Conservation (phyloP, 2,113 vertebrate species). For the Oncorhynchus kisutch region DNA sequence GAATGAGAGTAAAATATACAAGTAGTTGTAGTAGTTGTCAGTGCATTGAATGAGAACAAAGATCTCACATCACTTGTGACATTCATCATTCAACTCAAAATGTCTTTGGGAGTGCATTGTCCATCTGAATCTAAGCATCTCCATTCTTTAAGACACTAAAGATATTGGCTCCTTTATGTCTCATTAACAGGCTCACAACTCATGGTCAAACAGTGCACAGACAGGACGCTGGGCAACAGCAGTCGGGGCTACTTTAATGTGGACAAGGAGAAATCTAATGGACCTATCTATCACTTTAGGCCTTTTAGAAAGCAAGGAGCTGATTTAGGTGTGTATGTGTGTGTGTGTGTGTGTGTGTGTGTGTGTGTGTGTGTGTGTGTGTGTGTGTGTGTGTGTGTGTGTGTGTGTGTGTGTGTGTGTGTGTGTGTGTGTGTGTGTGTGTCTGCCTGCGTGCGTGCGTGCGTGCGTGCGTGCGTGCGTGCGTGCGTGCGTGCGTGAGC, state of each 20-base stretch:
- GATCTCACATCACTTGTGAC: slow-evolving; percentile 15
- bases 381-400: slow-evolving; percentile 38
- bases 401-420: slow-evolving; percentile 43
- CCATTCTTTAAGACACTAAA: slow-evolving; percentile 4
- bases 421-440: slow-evolving; percentile 17
- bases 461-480: slow-evolving; percentile 23
- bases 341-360: slow-evolving; percentile 32
- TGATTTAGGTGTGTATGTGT: slow-evolving; percentile 60
- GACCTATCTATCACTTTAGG: slow-evolving; percentile 51
- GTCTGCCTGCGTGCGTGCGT: slow-evolving; percentile 29
- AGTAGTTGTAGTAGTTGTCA: background rate
- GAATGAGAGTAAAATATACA: too few relatives aligned
- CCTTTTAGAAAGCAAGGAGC: slow-evolving; percentile 51
- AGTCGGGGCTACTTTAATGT: slow-evolving; percentile 39
- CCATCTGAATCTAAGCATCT: background rate
- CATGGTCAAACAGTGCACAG: slow-evolving; percentile 28
- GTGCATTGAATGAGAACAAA: background rate
- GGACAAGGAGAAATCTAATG: slow-evolving; percentile 51
- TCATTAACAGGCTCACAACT: slow-evolving; percentile 2
- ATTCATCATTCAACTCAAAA: slow-evolving; percentile 6
- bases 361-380: slow-evolving; percentile 30
- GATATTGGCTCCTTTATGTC: background rate
- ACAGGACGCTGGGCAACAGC: slow-evolving; percentile 7
- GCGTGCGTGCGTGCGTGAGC: slow-evolving; percentile 42
- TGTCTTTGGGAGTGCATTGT: background rate